Conservation (phyloP, 2,888 invertebrate genomes). For the Platycheirus albimanus region DNA sequence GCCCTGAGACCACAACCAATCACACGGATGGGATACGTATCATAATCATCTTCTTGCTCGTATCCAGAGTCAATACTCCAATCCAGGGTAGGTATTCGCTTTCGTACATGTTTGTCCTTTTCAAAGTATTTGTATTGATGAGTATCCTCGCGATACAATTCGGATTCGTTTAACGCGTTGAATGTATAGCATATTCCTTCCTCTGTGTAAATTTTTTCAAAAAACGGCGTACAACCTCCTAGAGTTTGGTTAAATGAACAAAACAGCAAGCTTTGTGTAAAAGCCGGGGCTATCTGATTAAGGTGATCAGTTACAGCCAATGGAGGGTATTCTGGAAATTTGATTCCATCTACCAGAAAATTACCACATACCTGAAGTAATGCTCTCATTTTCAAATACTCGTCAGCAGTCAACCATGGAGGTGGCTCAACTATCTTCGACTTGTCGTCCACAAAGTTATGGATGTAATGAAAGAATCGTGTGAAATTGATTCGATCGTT, state of each 20-base stretch:
- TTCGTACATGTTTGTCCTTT: slow-evolving; percentile 52
- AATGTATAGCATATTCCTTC: slow-evolving; percentile 38
- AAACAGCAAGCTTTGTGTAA: not conserved
- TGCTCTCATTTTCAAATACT: slow-evolving; percentile 78
- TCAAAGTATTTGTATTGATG: slow-evolving; percentile 7
- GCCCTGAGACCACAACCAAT: slow-evolving; percentile 86
- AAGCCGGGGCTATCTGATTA: not conserved
- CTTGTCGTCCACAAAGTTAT: slow-evolving; percentile 60
- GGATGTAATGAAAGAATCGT: not conserved
- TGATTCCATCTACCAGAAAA: slow-evolving; percentile 76
- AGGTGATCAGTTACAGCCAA: not conserved
- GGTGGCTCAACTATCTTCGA: slow-evolving; percentile 71
- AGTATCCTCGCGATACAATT: slow-evolving; percentile 20
- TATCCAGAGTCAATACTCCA: slow-evolving; percentile 17
- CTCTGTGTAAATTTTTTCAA: slow-evolving; percentile 26
- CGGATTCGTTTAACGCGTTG: slow-evolving; percentile 9
- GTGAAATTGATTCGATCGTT: not conserved
- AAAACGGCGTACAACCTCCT: slow-evolving; percentile 2
- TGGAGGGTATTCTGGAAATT: slow-evolving; percentile 1
- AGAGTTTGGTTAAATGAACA: not conserved
- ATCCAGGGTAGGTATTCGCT: slow-evolving; percentile 76
- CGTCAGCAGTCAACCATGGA: slow-evolving; percentile 72
- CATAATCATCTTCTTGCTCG: slow-evolving; percentile 76
- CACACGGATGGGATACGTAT: slow-evolving; percentile 87
- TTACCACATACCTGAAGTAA: slow-evolving; percentile 79